phyloP scores from a whole-genome alignment of 64 coral and sea anemone genomes.

The Catalaphyllia jardinei region DNA sequence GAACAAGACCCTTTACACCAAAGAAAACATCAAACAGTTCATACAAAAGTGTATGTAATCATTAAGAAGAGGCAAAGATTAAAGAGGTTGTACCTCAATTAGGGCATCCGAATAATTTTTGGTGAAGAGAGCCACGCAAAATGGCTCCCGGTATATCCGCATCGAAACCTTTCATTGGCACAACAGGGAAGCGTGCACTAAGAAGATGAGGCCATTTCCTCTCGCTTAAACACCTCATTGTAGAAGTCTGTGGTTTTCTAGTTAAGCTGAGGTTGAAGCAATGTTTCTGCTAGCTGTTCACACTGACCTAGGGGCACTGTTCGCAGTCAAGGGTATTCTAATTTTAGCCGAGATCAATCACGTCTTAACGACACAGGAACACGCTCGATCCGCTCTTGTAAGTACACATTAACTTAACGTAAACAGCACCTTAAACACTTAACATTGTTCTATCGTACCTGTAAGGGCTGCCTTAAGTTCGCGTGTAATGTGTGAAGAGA shows the following conservation, averaged over 20 bases:
- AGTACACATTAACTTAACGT: neutral
- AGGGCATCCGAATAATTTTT: neutral
- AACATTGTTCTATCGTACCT: neutral
- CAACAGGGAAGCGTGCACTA: neutral
- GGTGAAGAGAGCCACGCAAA: neutral
- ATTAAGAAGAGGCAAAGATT: constrained; percentile 7
- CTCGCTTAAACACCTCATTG: neutral
- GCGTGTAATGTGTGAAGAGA: neutral
- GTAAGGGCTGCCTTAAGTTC: neutral
- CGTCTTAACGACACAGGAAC: neutral
- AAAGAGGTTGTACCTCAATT: neutral
- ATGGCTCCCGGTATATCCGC: neutral
- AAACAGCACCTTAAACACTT: neutral
- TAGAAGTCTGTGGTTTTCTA: constrained; percentile 27
- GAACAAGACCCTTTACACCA: neutral
- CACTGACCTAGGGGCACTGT: neutral
- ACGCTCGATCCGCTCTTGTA: neutral
- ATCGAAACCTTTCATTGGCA: neutral
- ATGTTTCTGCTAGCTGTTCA: constrained; percentile 19
- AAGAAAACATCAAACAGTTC: neutral
- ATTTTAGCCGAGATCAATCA: constrained; percentile 12
- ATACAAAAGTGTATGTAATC: neutral
- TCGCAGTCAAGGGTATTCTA: constrained; percentile 2
- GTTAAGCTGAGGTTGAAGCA: neutral
- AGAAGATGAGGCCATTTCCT: neutral